Evolutionary conservation across 1,140 invertebrate genomes (phyloP).

Genomic region (Hycleus phaleratus): DNA sequence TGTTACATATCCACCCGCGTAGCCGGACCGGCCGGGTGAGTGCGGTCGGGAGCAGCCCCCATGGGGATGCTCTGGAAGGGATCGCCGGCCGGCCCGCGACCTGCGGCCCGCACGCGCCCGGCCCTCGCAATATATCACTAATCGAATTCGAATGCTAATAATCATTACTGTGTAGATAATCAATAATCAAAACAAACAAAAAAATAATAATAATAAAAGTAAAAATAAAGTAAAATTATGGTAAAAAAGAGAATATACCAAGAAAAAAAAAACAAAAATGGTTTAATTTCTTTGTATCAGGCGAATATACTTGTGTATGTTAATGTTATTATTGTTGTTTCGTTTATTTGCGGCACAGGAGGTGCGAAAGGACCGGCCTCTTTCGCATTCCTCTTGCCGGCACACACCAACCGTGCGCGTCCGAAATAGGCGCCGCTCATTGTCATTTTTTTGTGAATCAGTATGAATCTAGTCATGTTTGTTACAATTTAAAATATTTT

Average conservation of each 20-base stretch:
- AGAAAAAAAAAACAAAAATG: slow-evolving; percentile 1
- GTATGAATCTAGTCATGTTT: slow-evolving; percentile 45
- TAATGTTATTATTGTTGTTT: slow-evolving; percentile 36
- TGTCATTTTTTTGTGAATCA: slow-evolving; percentile 43
- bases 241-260: background rate
- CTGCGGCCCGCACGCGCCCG: slow-evolving; percentile 22
- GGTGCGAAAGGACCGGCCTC: slow-evolving; percentile 23
- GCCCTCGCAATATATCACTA: slow-evolving; percentile 38
- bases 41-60: slow-evolving; percentile 27
- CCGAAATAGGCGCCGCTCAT: slow-evolving; percentile 32
- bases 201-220: slow-evolving; percentile 26
- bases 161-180: slow-evolving; percentile 43
- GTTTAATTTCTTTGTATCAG: slow-evolving; percentile 31
- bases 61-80: slow-evolving; percentile 1
- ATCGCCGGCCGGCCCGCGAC: slow-evolving; percentile 13
- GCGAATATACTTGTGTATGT: slow-evolving; percentile 34
- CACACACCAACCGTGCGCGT: slow-evolving; percentile 31
- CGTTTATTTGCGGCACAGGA: slow-evolving; percentile 22
- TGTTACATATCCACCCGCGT: slow-evolving; percentile 43
- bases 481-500: slow-evolving; percentile 46
- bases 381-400: slow-evolving; percentile 15
- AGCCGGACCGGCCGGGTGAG: slow-evolving; percentile 33
- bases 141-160: slow-evolving; percentile 38
- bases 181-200: slow-evolving; percentile 37
- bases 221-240: slow-evolving; percentile 1